Conservation (phyloP, 1,140 invertebrate genomes). For the Schmidtea mediterranea region DNA sequence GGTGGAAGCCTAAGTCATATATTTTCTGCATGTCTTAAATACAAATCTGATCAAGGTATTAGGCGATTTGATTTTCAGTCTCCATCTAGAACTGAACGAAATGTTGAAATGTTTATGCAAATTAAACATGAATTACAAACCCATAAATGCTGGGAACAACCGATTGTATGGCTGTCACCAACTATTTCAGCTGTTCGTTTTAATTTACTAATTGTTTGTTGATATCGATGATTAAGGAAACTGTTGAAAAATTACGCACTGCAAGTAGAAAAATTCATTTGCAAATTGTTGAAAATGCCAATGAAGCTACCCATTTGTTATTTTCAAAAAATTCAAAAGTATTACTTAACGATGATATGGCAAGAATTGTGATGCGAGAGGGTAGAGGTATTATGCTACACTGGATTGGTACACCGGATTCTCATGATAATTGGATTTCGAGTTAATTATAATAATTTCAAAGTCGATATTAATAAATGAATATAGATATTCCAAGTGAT, state of each 20-base stretch:
- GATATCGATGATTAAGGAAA: neutral
- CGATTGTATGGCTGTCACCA: conserved; percentile 47
- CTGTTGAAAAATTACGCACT: neutral
- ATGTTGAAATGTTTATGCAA: conserved; percentile 70
- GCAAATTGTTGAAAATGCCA: conserved; percentile 5
- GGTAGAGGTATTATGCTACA: neutral
- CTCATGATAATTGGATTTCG: neutral
- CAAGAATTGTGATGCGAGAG: neutral
- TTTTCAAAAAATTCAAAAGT: no score
- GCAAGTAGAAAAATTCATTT: conserved; percentile 10
- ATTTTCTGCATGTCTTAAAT: conserved; percentile 66
- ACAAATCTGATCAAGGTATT: conserved; percentile 80
- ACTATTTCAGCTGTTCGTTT: neutral
- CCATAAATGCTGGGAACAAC: conserved; percentile 47
- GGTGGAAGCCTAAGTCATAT: conserved; percentile 69
- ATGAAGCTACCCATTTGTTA: no score
- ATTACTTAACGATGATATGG: no score
- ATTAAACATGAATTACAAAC: conserved; percentile 57
- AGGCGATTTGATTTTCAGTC: conserved; percentile 38
- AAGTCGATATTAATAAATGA: no score
- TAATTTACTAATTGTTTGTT: no score
- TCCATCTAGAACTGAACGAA: conserved; percentile 59
- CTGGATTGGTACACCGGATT: neutral
- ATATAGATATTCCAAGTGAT: no score
- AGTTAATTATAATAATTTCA: no score